Evolutionary conservation across 2,888 invertebrate species (phyloP), one percentile per base, ranked within the genome.

Genomic region (Alentia gelatinosa): DNA sequence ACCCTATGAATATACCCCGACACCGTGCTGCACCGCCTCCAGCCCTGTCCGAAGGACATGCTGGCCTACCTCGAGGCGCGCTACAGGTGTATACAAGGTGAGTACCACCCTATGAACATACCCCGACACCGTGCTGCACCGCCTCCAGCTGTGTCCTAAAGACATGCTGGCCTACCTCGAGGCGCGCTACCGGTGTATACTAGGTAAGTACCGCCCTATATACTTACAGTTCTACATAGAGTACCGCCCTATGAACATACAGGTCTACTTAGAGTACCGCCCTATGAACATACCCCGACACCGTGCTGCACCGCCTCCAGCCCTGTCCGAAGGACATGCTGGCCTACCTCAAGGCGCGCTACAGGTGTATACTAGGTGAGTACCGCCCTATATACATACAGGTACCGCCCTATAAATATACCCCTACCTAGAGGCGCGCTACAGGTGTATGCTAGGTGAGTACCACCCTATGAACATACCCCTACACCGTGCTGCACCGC

Each of bases 151-250:
- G 12, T 93, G 93, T 56, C 91, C 91, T 7, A 91, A 92, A 88
- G 93, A 93, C 89, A 47, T 92, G 84, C 56, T 92, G 12, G 92
- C 92, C 90, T 93, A 92, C 90, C 92, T 93, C 12, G 92, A 93
- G 89, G 92, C 92, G 7, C 91, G 91, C 19, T 92, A 92, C 90
- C 39, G 39, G 35, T 93, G 93, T 89, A 56, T 91, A 9, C 89
- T 86, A 89, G 92, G 93, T 93, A 47, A 89, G 63, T 56, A 35
- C n/a, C n/a, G n/a, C n/a, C n/a, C n/a, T n/a, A n/a, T n/a, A n/a
- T n/a, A n/a, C n/a, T n/a, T n/a, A n/a, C n/a, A n/a, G n/a, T n/a
- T n/a, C n/a, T n/a, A n/a, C n/a, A n/a, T n/a, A n/a, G n/a, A n/a
- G n/a, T n/a, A n/a, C n/a, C n/a, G n/a, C n/a, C n/a, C n/a, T n/a